Conservation (phyloP, 2,113 vertebrate genomes). For the Pionites leucogaster region DNA sequence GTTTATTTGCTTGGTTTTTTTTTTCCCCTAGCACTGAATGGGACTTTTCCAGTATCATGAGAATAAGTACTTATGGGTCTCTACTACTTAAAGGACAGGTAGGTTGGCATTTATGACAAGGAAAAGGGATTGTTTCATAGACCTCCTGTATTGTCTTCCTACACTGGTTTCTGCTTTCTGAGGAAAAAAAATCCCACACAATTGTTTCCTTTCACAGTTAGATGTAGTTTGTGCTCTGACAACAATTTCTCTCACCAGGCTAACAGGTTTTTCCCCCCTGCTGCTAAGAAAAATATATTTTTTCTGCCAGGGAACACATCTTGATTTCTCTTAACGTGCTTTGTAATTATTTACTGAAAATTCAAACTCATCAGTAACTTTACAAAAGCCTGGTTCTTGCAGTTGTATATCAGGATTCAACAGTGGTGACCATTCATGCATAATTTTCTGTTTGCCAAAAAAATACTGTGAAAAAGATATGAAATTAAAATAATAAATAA, state of each 20-base stretch:
- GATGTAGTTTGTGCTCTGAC: not conserved
- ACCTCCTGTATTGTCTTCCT: not conserved
- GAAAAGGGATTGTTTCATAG: not conserved
- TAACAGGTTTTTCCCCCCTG: not conserved
- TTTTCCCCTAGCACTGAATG: rapidly evolving
- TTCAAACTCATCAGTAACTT: not conserved
- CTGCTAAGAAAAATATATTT: not conserved
- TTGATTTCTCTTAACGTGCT: not conserved
- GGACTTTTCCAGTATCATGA: not conserved
- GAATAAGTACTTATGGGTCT: not conserved
- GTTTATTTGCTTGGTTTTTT: too few relatives aligned
- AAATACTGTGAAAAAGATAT: not conserved
- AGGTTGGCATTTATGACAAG: not conserved
- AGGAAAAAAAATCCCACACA: not conserved
- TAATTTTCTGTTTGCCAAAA: not conserved
- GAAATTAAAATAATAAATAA: not conserved
- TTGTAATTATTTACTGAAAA: not conserved
- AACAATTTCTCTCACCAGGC: not conserved
- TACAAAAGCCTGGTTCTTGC: not conserved
- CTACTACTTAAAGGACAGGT: not conserved
- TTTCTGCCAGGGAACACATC: not conserved
- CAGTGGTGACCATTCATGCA: not conserved
- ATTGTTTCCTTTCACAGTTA: not conserved
- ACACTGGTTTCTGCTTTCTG: not conserved
- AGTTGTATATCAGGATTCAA: not conserved